Conservation (phyloP, 2,888 invertebrate species). For the Schizotus pectinicornis region DNA sequence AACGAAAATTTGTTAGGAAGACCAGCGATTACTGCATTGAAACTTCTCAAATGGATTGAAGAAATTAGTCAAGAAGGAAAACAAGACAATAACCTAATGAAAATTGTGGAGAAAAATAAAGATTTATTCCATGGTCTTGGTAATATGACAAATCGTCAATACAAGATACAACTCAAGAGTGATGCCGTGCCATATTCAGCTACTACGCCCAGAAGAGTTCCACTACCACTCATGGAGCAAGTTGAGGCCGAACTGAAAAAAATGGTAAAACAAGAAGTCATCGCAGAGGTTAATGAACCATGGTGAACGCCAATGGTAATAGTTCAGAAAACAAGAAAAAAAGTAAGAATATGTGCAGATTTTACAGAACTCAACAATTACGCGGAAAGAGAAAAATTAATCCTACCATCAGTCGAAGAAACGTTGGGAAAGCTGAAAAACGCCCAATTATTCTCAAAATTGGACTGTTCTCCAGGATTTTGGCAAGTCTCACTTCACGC, state of each 20-base stretch:
- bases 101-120: conserved; percentile 1
- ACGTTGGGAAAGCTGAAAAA: conserved; percentile 33
- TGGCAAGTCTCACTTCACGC: conserved; percentile 34
- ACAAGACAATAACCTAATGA: too few species aligned
- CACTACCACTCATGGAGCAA: conserved; percentile 43
- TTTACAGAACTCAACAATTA: conserved; percentile 41
- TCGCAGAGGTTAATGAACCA: conserved; percentile 42
- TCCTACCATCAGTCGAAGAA: conserved; percentile 35
- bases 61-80: neutral
- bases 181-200: conserved; percentile 41
- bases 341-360: conserved; percentile 43
- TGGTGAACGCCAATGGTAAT: conserved; percentile 52
- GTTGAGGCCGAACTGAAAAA: conserved; percentile 45
- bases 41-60: neutral
- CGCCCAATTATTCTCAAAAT: conserved; percentile 33
- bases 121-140: conserved; percentile 35
- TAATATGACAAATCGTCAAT: conserved; percentile 31
- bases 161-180: conserved; percentile 38
- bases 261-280: conserved; percentile 41
- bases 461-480: conserved; percentile 40
- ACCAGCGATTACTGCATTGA: too few species aligned
- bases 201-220: conserved; percentile 43
- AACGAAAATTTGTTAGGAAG: too few species aligned
- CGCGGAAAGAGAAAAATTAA: conserved; percentile 31
- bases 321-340: conserved; percentile 37